Conservation (phyloP, 2,797 vertebrate species). For the Danio jaintianensis region DNA sequence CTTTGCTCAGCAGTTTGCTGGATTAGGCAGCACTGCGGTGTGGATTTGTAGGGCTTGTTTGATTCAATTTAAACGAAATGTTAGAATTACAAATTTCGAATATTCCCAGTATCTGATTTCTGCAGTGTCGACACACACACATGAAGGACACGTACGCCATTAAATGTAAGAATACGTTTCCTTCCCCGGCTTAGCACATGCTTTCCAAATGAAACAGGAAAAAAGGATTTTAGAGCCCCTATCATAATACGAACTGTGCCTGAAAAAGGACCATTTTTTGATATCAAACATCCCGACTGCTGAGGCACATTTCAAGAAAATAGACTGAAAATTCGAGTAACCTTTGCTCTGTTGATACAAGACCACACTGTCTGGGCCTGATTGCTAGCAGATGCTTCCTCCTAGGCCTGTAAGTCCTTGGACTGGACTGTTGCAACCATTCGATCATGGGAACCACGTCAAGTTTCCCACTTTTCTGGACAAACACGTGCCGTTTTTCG, state of each 20-base stretch:
- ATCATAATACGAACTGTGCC: conserved; percentile 84
- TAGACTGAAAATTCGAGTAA: conserved; percentile 69
- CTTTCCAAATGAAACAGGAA: conserved; percentile 94
- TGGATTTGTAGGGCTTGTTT: not conserved
- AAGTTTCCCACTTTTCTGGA: conserved; percentile 46
- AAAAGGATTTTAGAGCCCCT: conserved; percentile 87
- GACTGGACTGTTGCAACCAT: conserved; percentile 53
- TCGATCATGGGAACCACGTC: conserved; percentile 53
- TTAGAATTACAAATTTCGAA: not conserved
- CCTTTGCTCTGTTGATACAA: conserved; percentile 75
- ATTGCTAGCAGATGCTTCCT: conserved; percentile 67
- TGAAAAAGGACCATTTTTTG: conserved; percentile 71
- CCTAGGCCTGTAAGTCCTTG: conserved; percentile 54
- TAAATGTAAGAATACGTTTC: conserved; percentile 91
- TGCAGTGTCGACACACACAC: not conserved
- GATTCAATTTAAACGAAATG: not conserved
- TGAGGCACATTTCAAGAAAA: conserved; percentile 68
- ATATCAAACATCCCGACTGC: conserved; percentile 83
- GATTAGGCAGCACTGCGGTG: conserved; percentile 19
- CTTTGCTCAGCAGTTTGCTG: conserved; percentile 15
- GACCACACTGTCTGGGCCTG: conserved; percentile 74
- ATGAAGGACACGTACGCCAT: conserved; percentile 71
- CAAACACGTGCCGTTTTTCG: conserved; percentile 40
- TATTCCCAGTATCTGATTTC: conserved; percentile 18
- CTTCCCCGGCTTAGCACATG: conserved; percentile 81